phyloP scores from a whole-genome alignment of 2,888 invertebrate species.

The Epinotia bilunana region DNA sequence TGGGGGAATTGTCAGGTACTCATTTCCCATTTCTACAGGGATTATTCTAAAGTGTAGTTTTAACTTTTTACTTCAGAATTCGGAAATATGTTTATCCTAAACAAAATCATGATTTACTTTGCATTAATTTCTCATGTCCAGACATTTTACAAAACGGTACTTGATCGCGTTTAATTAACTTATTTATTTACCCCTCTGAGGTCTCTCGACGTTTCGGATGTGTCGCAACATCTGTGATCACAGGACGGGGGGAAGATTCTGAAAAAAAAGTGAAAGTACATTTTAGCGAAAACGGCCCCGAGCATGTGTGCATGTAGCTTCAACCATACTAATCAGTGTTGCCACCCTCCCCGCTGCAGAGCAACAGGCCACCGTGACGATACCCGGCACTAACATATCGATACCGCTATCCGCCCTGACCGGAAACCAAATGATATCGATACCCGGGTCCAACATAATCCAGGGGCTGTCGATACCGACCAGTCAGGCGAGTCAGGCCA shows the following conservation, averaged over 20 bases:
- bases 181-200: too few species aligned
- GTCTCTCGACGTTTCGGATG: too few species aligned
- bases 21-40: slow-evolving; percentile 8
- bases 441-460: slow-evolving; percentile 84
- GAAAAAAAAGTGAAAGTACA: background rate
- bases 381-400: slow-evolving; percentile 86
- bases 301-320: slow-evolving; percentile 61
- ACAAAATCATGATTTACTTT: background rate
- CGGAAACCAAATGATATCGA: slow-evolving; percentile 80
- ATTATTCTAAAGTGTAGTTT: background rate
- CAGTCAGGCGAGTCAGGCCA: slow-evolving; percentile 57
- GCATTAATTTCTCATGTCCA: too few species aligned
- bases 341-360: slow-evolving; percentile 67
- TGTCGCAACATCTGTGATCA: too few species aligned
- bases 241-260: too few species aligned
- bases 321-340: slow-evolving; percentile 78
- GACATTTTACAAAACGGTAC: too few species aligned
- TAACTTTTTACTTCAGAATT: background rate
- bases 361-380: slow-evolving; percentile 83
- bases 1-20: background rate
- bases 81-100: background rate
- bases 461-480: slow-evolving; percentile 65
- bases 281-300: background rate
- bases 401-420: slow-evolving; percentile 82
- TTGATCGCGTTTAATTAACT: too few species aligned